A percentile compares a stretch with the other conserved stretches of the same genome.
Conservation (phyloP, 53 echinoderm and acorn worm genomes). For the Holothuria leucospilota region DNA sequence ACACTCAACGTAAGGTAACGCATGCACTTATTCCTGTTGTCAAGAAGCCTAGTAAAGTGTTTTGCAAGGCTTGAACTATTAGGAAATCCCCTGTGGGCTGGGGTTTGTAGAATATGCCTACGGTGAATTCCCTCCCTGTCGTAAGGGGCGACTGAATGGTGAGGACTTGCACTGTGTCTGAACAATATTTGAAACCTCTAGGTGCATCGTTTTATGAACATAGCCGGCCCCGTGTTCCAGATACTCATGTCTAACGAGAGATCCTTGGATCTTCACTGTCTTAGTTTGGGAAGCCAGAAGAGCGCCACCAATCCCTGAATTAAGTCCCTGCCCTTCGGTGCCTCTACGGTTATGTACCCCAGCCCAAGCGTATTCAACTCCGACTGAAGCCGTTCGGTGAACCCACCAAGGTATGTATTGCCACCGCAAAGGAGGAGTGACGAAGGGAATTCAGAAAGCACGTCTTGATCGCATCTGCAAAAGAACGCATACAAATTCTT, state of each 20-base stretch:
- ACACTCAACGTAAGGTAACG: no score
- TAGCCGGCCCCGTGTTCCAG: slow-evolving; percentile 73
- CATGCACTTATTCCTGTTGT: no score
- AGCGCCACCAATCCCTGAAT: slow-evolving; percentile 87
- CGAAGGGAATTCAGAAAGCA: slow-evolving; percentile 47
- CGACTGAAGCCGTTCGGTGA: slow-evolving; percentile 77
- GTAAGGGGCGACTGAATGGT: no score
- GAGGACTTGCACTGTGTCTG: no score
- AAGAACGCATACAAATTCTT: background rate
- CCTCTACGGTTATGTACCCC: slow-evolving; percentile 68
- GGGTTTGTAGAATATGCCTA: no score
- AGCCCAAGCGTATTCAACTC: slow-evolving; percentile 71
- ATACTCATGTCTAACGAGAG: slow-evolving; percentile 65
- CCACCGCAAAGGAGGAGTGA: slow-evolving; percentile 83
- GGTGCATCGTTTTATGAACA: slow-evolving; percentile 67
- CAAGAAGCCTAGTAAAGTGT: no score
- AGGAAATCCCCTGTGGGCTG: no score
- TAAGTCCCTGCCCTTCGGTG: slow-evolving; percentile 78
- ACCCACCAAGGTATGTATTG: slow-evolving; percentile 86
- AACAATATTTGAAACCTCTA: no score
- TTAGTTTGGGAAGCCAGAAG: slow-evolving; percentile 78
- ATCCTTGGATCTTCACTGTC: slow-evolving; percentile 74
- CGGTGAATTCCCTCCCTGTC: no score
- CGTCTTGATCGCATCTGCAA: slow-evolving; percentile 43
- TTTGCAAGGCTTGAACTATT: no score